Base-by-base conservation (phyloP, 2,888 invertebrate genomes). In the Strigamia maritima region DNA sequence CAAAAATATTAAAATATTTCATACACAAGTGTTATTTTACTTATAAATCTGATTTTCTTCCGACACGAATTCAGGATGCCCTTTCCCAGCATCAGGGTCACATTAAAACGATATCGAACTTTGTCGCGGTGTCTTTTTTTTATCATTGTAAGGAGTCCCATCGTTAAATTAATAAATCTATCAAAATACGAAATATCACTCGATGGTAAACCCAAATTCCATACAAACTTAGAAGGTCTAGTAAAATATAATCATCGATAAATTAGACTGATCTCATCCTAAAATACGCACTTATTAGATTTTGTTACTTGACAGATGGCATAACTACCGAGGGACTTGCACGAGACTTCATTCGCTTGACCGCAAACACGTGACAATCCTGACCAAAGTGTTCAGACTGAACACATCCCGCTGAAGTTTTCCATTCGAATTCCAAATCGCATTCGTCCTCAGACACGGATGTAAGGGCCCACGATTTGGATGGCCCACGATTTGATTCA, bases 81-180 rank as follows among this genome's bases (percentile, higher is more conserved):
- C 86, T 0, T 79, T 80, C 0, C 84, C 85, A 44, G 83, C 84
- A 31, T 81, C 81, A 10, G 81, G 82, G 81, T 85, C 84, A 81
- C 86, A 86, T 8, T 85, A 79, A 80, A 86, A 85, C 2, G 84
- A 83, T 24, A 86, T 85, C 81, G 84, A 82, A 0, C 85, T 84
- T 76, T 81, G 82, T 16, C 85, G 81, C 0, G 82, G 83, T 7
- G 83, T 83, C 0, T 82, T 80, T 12, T 82, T 80, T 0, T 76
- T 76, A 79, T 83, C 81, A 78, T 83, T 81, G 80, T 85, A 85
- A 3, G 81, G 80, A 28, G 84, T 84, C 0, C 85, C 85, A 24
- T 81, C 83, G 84, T 85, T 54, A 86, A 80, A 60, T 85, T 86
- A 7, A 86, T 81, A 49, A 85, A 82, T 2, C 86, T 85, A 82